A percentile compares a stretch with the other conserved stretches of the same genome.
Evolutionary conservation across 2,797 vertebrate species (phyloP).

Genomic region (Parauchenoglanis ngamensis): DNA sequence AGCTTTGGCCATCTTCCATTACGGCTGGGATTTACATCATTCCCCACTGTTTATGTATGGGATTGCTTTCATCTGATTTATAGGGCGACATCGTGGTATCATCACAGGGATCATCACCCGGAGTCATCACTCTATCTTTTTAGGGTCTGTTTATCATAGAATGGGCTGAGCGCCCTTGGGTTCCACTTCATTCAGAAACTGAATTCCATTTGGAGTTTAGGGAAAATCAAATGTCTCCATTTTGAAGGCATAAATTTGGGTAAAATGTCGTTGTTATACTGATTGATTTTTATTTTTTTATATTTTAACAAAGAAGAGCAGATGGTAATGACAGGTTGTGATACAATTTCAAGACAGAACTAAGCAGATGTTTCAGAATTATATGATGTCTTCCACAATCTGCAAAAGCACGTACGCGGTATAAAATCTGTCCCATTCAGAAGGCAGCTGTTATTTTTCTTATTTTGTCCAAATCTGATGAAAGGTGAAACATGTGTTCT

Average conservation of each 20-base stretch:
- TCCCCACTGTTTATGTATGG: slow-evolving; percentile 41
- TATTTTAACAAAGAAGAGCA: not conserved
- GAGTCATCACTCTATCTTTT: slow-evolving; percentile 41
- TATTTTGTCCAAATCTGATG: not conserved
- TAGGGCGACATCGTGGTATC: slow-evolving; percentile 44
- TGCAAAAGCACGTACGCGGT: not conserved
- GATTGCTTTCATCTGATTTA: slow-evolving; percentile 57
- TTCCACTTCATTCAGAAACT: slow-evolving; percentile 35
- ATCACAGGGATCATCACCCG: slow-evolving; percentile 23
- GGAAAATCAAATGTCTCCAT: slow-evolving; percentile 12
- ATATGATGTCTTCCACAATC: not conserved
- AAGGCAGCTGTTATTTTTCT: not conserved
- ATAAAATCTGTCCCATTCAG: not conserved
- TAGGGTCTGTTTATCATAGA: slow-evolving; percentile 47
- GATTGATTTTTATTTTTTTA: slow-evolving; percentile 10
- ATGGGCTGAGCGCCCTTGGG: not conserved
- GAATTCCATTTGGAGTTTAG: slow-evolving; percentile 14
- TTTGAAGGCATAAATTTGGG: slow-evolving; percentile 32
- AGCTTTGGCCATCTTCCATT: slow-evolving; percentile 56
- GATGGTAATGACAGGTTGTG: not conserved
- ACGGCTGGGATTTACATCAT: slow-evolving; percentile 58
- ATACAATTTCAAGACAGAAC: not conserved
- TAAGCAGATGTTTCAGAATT: slow-evolving; percentile 10
- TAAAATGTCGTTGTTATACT: slow-evolving; percentile 12
- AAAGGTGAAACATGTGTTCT: not conserved